Conservation (phyloP, 2,888 invertebrate genomes). For the Apodemia mormo region DNA sequence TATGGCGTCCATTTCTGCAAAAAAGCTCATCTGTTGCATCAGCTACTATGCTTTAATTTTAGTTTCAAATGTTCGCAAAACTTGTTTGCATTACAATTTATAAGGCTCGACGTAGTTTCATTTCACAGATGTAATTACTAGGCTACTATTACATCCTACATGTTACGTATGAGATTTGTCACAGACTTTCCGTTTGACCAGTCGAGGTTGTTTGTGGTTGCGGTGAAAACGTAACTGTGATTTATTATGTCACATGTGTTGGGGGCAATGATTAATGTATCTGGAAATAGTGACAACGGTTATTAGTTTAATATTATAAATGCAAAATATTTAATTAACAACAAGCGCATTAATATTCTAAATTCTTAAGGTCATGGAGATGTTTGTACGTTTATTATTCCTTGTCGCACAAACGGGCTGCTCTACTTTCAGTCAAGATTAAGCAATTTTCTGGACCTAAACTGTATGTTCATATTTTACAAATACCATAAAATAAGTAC, state of each 20-base stretch:
- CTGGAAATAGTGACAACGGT: constrained; percentile 1
- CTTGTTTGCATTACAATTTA: background rate
- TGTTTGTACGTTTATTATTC: too few relatives aligned
- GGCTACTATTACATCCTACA: constrained; percentile 26
- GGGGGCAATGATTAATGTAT: constrained; percentile 1
- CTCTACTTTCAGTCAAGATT: too few relatives aligned
- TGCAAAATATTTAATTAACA: too few relatives aligned
- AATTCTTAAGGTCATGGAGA: too few relatives aligned
- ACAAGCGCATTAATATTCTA: too few relatives aligned
- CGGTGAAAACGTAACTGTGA: constrained; percentile 28
- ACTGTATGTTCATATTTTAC: too few relatives aligned
- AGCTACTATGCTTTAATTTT: background rate
- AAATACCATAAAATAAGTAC: too few relatives aligned
- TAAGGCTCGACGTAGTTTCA: background rate
- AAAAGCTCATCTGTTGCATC: too few relatives aligned
- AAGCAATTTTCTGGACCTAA: too few relatives aligned
- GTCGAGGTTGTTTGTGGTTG: constrained; percentile 21
- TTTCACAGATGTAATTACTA: constrained; percentile 19
- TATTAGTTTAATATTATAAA: background rate
- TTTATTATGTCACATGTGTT: constrained; percentile 28
- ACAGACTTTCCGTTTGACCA: constrained; percentile 26
- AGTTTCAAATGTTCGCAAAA: background rate
- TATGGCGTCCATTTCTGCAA: too few relatives aligned
- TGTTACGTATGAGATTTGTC: constrained; percentile 30
- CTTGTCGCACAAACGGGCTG: too few relatives aligned